Base-by-base conservation (phyloP, 2,888 invertebrate genomes). In the Dichetophora obliterata region DNA sequence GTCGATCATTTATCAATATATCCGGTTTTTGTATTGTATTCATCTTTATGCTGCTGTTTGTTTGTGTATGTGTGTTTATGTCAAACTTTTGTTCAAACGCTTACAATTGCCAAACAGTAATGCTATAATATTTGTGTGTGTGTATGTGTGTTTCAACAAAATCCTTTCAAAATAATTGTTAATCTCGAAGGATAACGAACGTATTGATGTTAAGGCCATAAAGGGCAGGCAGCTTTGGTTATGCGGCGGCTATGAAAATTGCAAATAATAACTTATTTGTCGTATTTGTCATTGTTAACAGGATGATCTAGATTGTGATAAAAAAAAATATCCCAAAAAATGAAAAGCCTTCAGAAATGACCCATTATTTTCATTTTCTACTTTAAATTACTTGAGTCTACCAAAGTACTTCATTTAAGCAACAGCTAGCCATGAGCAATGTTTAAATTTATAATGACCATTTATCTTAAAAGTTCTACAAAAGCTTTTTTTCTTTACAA, bases 1-100 rank as follows among this genome's bases (percentile, higher is more conserved):
- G 68, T 50, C 68, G 79, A 85, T 83, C 83, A 85, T 85, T 85
- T 86, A 86, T 85, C 85, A 85, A 85, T 85, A 85, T 83, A 84
- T 85, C 82, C 81, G 82, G 80, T 81, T 81, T 81, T 57, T 79
- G 78, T 79, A 71, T 75, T 71, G 75, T 75, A n/a, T 43, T 37
- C n/a, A 48, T 24, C 22, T 48, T 16, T 19, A 65, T 37, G 63
- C 61, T 65, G 50, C 2, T 52, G 37, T 63, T 24, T 31, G 31
- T 65, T 19, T 48, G 43, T 50, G 48, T 37, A 52, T 74, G 24
- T 59, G 37, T 24, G 34, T 66, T 34, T 63, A 14, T 74, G 69
- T 68, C 59, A 59, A 76, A 78, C 63, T 75, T 78, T 75, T 54
- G 5, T 74, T 75, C 73, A 76, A 52, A 77, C 61, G 27, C 50